Evolutionary conservation across 2,113 vertebrate genomes (phyloP).

Genomic region (Fregata magnificens): DNA sequence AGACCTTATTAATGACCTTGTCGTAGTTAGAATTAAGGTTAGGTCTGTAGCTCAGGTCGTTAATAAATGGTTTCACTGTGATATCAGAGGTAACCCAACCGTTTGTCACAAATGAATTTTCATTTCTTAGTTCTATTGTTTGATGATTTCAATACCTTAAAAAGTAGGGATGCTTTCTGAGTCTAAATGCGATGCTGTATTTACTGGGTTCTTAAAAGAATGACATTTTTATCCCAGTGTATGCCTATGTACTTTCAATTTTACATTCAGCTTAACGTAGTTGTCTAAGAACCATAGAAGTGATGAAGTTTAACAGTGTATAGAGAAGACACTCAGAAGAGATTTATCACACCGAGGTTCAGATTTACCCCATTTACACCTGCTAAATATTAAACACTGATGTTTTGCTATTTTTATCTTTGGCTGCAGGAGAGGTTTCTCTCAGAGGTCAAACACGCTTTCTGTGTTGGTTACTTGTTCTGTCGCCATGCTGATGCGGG

Average conservation of each 20-base stretch:
- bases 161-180: background rate
- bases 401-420: background rate
- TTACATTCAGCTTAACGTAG: background rate
- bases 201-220: background rate
- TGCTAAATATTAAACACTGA: background rate
- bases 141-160: background rate
- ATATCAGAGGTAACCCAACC: background rate
- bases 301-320: background rate
- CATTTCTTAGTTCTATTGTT: background rate
- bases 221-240: background rate
- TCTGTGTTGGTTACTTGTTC: background rate
- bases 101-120: background rate
- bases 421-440: background rate
- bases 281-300: background rate
- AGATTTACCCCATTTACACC: background rate
- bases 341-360: background rate
- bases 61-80: background rate
- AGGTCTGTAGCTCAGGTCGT: background rate
- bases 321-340: background rate
- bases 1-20: background rate
- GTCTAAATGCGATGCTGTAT: background rate
- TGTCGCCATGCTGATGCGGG: background rate
- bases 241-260: background rate
- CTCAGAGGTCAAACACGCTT: background rate
- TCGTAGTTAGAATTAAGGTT: background rate